Percentiles rank a stretch among this genome's conserved stretches.
Conservation (phyloP, 2,797 vertebrate species). For the Poeciliopsis infans region DNA sequence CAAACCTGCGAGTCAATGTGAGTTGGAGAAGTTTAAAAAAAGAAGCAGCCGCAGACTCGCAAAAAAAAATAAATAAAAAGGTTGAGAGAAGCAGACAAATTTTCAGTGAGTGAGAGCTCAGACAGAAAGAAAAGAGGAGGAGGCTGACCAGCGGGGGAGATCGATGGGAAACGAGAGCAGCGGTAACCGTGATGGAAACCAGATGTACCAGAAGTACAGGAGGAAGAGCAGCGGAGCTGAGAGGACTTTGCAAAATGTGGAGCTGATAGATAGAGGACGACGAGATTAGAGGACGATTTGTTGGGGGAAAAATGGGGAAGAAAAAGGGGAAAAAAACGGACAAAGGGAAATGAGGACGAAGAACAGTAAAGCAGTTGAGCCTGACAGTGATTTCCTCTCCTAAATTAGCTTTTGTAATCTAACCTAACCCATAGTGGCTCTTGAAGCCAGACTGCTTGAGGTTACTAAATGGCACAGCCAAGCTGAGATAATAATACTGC, state of each 20-base stretch:
- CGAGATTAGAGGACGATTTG: slow-evolving; percentile 29
- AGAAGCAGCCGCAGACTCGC: slow-evolving; percentile 4
- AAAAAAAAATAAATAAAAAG: neutral
- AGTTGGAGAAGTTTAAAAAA: slow-evolving; percentile 15
- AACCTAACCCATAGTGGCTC: slow-evolving; percentile 40
- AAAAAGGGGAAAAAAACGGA: slow-evolving; percentile 16
- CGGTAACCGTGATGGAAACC: slow-evolving; percentile 72
- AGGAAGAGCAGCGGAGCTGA: slow-evolving; percentile 10
- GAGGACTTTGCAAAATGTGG: slow-evolving; percentile 23
- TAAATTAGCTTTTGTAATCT: slow-evolving; percentile 53
- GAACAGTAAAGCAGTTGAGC: slow-evolving; percentile 23
- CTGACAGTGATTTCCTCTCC: slow-evolving; percentile 54
- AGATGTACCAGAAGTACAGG: slow-evolving; percentile 63
- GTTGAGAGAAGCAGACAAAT: slow-evolving; percentile 39
- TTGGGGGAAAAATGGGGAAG: slow-evolving; percentile 9
- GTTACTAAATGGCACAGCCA: slow-evolving; percentile 3
- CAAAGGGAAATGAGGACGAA: slow-evolving; percentile 32
- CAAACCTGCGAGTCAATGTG: neutral
- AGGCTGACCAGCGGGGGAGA: slow-evolving; percentile 60
- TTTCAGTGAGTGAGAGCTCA: slow-evolving; percentile 34
- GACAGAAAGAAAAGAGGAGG: slow-evolving; percentile 54
- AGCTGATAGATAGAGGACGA: slow-evolving; percentile 35
- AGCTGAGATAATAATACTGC: neutral
- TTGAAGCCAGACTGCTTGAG: slow-evolving; percentile 11
- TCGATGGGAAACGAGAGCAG: slow-evolving; percentile 76